Conservation (phyloP, 2,113 vertebrate genomes). For the Tetrao urogallus region DNA sequence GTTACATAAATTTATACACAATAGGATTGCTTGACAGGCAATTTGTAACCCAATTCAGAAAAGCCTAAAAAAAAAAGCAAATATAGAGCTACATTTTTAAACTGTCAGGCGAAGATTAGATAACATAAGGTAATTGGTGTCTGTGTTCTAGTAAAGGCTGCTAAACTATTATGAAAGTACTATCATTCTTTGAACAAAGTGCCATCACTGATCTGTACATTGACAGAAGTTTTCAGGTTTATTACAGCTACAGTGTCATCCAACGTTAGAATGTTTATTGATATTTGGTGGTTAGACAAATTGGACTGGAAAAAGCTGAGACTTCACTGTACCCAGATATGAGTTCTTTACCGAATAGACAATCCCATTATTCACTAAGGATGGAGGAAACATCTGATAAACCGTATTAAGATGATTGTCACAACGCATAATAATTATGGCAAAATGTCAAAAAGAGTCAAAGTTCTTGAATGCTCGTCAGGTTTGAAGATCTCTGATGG, state of each 20-base stretch:
- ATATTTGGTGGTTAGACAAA: not conserved
- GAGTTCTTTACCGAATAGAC: not conserved
- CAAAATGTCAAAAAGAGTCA: not conserved
- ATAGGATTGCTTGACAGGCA: not conserved
- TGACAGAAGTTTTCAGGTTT: not conserved
- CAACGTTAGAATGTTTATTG: not conserved
- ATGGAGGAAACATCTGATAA: not conserved
- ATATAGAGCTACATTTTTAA: not conserved
- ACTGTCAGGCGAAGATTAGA: not conserved
- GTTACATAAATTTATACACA: not conserved
- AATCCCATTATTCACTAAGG: not conserved
- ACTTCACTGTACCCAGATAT: not conserved
- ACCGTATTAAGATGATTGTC: not conserved
- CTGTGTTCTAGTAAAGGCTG: not conserved
- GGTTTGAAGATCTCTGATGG: not conserved
- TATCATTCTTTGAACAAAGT: not conserved
- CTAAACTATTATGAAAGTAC: not conserved
- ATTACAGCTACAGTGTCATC: not conserved
- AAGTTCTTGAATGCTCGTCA: not conserved
- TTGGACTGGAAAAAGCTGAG: not conserved
- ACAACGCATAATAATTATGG: not conserved
- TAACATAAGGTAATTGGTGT: not conserved
- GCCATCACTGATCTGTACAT: not conserved
- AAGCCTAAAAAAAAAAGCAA: slow-evolving; percentile 1
- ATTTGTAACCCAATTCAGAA: slow-evolving; percentile 9